A percentile compares a stretch with the other conserved stretches of the same genome.
phyloP scores from a whole-genome alignment of 92 coral and sea anemone genomes.

The Porites lobata region DNA sequence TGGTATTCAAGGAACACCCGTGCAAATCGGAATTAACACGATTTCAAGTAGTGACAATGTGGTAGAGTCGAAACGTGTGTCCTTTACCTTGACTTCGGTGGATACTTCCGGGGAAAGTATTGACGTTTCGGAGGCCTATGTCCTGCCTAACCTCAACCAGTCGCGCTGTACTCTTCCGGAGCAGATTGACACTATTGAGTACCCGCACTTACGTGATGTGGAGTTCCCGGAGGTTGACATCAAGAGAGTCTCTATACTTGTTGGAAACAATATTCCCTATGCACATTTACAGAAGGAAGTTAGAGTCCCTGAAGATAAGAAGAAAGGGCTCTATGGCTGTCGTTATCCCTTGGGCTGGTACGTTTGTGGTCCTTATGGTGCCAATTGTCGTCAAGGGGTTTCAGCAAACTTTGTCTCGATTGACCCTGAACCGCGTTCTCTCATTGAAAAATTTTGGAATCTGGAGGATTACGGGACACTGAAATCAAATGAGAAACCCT shows the following conservation, averaged over 20 bases:
- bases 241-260: slow-evolving; percentile 61
- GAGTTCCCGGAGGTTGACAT: slow-evolving; percentile 71
- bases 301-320: slow-evolving; percentile 47
- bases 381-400: slow-evolving; percentile 1
- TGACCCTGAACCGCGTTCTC: slow-evolving; percentile 10
- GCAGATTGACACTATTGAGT: slow-evolving; percentile 43
- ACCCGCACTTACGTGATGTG: slow-evolving; percentile 70
- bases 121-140: slow-evolving; percentile 64
- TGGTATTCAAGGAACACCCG: slow-evolving; percentile 48
- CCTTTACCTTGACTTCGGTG: slow-evolving; percentile 24
- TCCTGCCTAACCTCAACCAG: slow-evolving; percentile 62
- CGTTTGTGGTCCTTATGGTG: slow-evolving; percentile 32
- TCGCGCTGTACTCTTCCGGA: slow-evolving; percentile 59
- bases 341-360: slow-evolving; percentile 70
- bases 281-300: slow-evolving; percentile 69
- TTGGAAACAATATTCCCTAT: slow-evolving; percentile 65
- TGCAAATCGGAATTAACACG: slow-evolving; percentile 58
- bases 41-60: slow-evolving; percentile 45
- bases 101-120: slow-evolving; percentile 51
- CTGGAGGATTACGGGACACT: too few relatives aligned
- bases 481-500: too few relatives aligned
- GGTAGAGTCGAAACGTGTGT: neutral
- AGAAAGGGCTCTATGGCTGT: slow-evolving; percentile 56
- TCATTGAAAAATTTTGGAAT: too few relatives aligned
- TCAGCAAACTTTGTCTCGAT: slow-evolving; percentile 53